These are phyloP conservation scores for Embidobia sp. DNA, from an alignment of 2,888 invertebrate species.

Conservation along the genomic window DNA sequence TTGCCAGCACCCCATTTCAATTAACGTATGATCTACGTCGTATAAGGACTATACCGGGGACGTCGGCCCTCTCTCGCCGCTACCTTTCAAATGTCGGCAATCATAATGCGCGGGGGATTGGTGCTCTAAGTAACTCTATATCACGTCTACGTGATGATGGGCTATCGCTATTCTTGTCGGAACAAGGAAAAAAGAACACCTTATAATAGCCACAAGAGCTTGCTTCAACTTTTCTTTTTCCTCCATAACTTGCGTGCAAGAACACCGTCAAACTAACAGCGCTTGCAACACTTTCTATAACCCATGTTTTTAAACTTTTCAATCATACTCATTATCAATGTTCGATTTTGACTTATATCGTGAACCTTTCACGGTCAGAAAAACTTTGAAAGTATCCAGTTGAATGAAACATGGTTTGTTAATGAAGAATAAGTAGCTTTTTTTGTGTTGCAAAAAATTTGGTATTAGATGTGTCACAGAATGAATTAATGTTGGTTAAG, in stretches of 20 bases:
- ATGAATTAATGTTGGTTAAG: too few relatives aligned
- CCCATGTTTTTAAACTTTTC: constrained; percentile 37
- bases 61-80: constrained; percentile 66
- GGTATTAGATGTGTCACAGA: too few relatives aligned
- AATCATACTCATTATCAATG: constrained; percentile 4
- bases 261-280: constrained; percentile 54
- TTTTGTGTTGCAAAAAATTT: too few relatives aligned
- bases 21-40: constrained; percentile 82
- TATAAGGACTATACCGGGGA: constrained; percentile 72
- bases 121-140: constrained; percentile 81
- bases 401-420: too few relatives aligned
- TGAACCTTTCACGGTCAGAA: too few relatives aligned
- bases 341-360: too few relatives aligned
- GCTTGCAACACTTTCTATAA: constrained; percentile 20
- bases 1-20: constrained; percentile 80
- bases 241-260: constrained; percentile 68
- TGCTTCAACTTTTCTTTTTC: constrained; percentile 57
- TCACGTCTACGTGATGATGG: constrained; percentile 80
- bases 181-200: constrained; percentile 70
- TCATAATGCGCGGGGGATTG: constrained; percentile 78
- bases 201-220: constrained; percentile 38
- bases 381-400: too few relatives aligned
- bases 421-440: too few relatives aligned
- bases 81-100: constrained; percentile 77
- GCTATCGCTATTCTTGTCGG: constrained; percentile 64